Evolutionary conservation across 2,888 invertebrate genomes (phyloP), one percentile per base, ranked within the genome.

Genomic region (Charanyca ferruginea): DNA sequence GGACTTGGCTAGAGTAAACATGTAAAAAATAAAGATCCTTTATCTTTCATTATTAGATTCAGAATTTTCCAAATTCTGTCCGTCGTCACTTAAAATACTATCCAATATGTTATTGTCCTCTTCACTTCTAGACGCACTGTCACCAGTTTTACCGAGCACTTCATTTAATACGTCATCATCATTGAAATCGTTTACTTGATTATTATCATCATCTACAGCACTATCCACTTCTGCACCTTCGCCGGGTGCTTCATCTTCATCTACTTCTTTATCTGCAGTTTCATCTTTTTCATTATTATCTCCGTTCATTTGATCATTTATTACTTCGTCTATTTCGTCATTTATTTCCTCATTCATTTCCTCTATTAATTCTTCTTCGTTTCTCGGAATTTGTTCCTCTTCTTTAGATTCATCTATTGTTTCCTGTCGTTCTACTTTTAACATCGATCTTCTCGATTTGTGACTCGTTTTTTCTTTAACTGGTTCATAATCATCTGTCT

Each of bases 21-120:
- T 45, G 9, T 57, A 13, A 49, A 20, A 64, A n/a, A 55, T 42
- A 65, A 32, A 47, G 3, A 38, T 23, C 47, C 2, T 47, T 74
- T 86, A 86, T 81, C 86, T 86, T 73, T 85, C 86, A 8, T 85
- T 85, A 23, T 80, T 82, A 44, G 71, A 66, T 67, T 86, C 85
- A 49, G 80, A 77, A 75, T 60, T 83, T 57, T 81, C 81, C 61
- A 83, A 60, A 69, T 74, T 81, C 48, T 83, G 79, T 60, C 83
- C 84, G 6, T 81, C 81, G 53, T 87, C 87, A 80, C 85, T 88
- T 63, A 89, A 70, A 64, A 89, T 88, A 79, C 85, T 85, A 58
- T 89, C 84, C 38, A 74, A 87, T 73, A 73, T 84, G 60, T 71
- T 71, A 71, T 89, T 89, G 48, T 89, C 89, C 11, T 89, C 89